A percentile compares a stretch with the other conserved stretches of the same genome.
Conservation (phyloP, 1,140 invertebrate genomes). For the Neodiprion pinetum region DNA sequence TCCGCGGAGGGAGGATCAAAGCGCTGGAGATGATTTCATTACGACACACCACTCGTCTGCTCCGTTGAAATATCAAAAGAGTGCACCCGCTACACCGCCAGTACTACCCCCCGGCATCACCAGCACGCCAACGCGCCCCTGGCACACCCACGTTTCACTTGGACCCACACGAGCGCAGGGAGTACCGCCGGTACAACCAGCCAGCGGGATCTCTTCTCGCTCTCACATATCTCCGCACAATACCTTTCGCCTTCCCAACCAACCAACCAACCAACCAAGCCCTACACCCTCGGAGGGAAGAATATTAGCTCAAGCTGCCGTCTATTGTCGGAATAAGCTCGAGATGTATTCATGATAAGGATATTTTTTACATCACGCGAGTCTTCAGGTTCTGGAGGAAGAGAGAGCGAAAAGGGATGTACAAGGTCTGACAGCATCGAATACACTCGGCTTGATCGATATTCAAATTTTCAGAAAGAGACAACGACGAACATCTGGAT, state of each 20-base stretch:
- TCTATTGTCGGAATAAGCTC: conserved; percentile 52
- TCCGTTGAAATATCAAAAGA: conserved; percentile 61
- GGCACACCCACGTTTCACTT: not conserved
- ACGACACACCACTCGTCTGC: conserved; percentile 56
- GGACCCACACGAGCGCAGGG: not conserved
- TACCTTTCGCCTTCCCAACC: conserved; percentile 33
- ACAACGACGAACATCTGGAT: too few relatives aligned
- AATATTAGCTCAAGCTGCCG: conserved; percentile 57
- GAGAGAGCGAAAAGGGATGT: too few relatives aligned
- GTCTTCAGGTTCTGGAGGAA: not conserved
- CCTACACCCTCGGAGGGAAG: conserved; percentile 36
- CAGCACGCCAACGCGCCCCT: conserved; percentile 19
- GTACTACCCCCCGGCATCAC: conserved; percentile 37
- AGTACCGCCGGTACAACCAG: conserved; percentile 20
- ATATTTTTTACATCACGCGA: conserved; percentile 8
- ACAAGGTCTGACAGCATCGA: too few relatives aligned
- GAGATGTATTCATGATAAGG: not conserved
- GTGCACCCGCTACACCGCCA: conserved; percentile 36
- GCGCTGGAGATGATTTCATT: conserved; percentile 61
- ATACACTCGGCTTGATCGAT: too few relatives aligned
- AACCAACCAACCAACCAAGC: conserved; percentile 16
- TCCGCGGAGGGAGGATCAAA: conserved; percentile 57
- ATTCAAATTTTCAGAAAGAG: too few relatives aligned
- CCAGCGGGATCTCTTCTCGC: conserved; percentile 25
- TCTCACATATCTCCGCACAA: conserved; percentile 43